phyloP scores from a whole-genome alignment of 2,113 vertebrate genomes.

The Leptosomus discolor region DNA sequence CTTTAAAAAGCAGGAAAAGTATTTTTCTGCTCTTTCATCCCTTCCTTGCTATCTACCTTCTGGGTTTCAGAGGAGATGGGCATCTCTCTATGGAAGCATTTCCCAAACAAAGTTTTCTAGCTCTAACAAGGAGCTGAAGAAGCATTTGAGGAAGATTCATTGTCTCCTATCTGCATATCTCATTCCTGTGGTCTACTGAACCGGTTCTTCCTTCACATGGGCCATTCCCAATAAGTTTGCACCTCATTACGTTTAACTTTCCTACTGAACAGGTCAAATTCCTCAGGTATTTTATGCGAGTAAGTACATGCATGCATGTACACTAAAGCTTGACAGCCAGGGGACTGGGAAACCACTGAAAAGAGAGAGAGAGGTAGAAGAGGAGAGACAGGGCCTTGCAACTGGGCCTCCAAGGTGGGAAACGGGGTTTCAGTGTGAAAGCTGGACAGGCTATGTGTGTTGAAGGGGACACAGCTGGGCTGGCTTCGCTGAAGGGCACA shows the following conservation, averaged over 20 bases:
- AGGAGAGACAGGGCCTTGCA: neutral
- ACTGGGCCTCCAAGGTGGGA: neutral
- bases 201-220: neutral
- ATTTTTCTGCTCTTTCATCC: neutral
- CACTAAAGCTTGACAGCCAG: neutral
- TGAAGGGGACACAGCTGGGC: neutral
- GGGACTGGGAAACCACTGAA: neutral
- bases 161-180: neutral
- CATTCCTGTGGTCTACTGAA: neutral
- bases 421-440: neutral
- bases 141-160: neutral
- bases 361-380: neutral
- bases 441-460: rapidly evolving
- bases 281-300: neutral
- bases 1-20: neutral
- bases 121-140: neutral
- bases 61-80: neutral
- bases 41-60: neutral
- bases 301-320: no score
- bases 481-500: rapidly evolving
- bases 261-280: neutral
- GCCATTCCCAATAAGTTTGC: neutral
- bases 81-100: neutral
- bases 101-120: neutral
- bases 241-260: neutral